Conservation (phyloP, 2,888 invertebrate species). For the Ceriagrion tenellum region DNA sequence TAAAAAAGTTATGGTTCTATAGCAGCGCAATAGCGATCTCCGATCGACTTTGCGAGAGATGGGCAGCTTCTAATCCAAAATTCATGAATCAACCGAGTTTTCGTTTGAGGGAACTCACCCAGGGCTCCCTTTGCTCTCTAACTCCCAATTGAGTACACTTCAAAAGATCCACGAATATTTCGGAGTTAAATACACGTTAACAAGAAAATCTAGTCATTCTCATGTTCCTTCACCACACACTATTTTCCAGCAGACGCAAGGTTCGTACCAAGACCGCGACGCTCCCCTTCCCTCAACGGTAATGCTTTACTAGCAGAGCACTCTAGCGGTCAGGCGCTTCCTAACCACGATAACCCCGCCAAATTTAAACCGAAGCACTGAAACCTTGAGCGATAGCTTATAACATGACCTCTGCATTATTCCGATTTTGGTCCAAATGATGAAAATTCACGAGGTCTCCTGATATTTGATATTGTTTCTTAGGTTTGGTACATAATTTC, state of each 20-base stretch:
- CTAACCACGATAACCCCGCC: too few species aligned
- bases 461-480: too few species aligned
- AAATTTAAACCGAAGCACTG: too few species aligned
- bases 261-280: too few species aligned
- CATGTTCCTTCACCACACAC: background rate
- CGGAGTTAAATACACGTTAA: background rate
- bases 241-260: background rate
- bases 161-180: background rate
- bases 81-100: background rate
- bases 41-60: background rate
- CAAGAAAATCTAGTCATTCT: background rate
- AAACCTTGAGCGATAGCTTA: too few species aligned
- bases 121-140: background rate
- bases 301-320: too few species aligned
- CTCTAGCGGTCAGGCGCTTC: too few species aligned
- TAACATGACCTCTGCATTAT: too few species aligned
- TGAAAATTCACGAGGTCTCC: too few species aligned
- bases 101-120: background rate
- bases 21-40: background rate
- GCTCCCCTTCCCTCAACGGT: too few species aligned
- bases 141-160: background rate
- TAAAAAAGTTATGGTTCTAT: background rate
- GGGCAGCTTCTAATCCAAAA: background rate
- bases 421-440: too few species aligned
- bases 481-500: too few species aligned